These are phyloP conservation scores for Callaeas wilsoni DNA, from an alignment of 2,113 vertebrate genomes.

Conservation along the genomic window DNA sequence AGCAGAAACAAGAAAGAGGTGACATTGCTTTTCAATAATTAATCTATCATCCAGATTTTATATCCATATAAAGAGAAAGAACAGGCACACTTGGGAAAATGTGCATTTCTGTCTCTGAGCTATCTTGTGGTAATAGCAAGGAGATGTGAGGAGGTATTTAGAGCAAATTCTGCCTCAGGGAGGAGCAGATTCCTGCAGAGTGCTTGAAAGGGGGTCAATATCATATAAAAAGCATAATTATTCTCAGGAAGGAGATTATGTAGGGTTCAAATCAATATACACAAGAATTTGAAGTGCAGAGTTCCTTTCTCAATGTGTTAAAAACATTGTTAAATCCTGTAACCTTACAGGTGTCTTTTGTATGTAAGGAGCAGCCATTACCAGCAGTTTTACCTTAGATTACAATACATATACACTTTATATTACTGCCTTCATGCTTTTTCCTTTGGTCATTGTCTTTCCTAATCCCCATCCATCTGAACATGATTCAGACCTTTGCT, in stretches of 20 bases:
- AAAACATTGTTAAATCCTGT: neutral
- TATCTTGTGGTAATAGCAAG: neutral
- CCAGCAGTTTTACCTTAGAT: neutral
- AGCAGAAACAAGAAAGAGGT: neutral
- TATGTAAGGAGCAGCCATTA: neutral
- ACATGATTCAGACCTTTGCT: accelerated
- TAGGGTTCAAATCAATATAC: neutral
- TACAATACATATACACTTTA: neutral
- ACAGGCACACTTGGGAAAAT: neutral
- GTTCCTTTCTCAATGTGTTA: neutral
- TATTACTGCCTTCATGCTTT: neutral
- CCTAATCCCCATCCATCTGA: neutral
- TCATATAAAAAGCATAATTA: neutral
- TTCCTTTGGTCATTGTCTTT: neutral
- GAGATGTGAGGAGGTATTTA: neutral
- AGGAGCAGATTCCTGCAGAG: neutral
- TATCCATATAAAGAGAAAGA: neutral
- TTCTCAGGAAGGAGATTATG: neutral
- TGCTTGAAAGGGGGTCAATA: neutral
- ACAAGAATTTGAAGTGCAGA: neutral
- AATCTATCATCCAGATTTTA: neutral
- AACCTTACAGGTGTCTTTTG: neutral
- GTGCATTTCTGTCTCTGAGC: neutral
- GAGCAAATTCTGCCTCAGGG: neutral
- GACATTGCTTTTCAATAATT: neutral